phyloP scores from a whole-genome alignment of 2,888 invertebrate genomes.

The Drosophila setosimentum region DNA sequence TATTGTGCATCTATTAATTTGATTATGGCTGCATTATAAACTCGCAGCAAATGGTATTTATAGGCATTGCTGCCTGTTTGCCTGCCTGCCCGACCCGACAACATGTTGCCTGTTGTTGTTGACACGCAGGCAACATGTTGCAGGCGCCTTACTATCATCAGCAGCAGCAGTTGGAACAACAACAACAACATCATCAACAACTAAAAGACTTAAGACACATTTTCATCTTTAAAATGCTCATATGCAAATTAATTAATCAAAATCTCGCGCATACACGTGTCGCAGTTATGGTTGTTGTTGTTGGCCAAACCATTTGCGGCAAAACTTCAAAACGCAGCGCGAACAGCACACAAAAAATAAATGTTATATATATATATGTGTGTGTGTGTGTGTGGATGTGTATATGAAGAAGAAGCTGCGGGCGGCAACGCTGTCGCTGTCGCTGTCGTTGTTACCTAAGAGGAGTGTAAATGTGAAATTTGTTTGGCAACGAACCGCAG shows the following conservation, averaged over 20 bases:
- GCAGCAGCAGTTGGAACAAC: slow-evolving; percentile 19
- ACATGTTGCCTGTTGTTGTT: slow-evolving; percentile 39
- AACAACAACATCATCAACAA: slow-evolving; percentile 25
- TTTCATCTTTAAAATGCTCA: slow-evolving; percentile 60
- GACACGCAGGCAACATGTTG: slow-evolving; percentile 45
- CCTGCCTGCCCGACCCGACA: slow-evolving; percentile 12
- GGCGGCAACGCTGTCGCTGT: slow-evolving; percentile 43
- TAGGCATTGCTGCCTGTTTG: slow-evolving; percentile 28
- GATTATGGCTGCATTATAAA: slow-evolving; percentile 70
- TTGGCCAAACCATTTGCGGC: slow-evolving; percentile 71
- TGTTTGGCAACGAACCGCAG: slow-evolving; percentile 51
- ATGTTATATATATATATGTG: not conserved
- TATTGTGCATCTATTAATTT: slow-evolving; percentile 82
- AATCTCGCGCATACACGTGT: slow-evolving; percentile 69
- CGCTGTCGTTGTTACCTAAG: slow-evolving; percentile 25
- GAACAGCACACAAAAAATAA: slow-evolving; percentile 33
- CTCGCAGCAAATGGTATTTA: slow-evolving; percentile 56
- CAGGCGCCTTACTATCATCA: slow-evolving; percentile 38
- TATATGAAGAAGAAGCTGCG: slow-evolving; percentile 51
- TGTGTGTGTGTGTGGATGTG: not conserved
- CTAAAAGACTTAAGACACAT: slow-evolving; percentile 48
- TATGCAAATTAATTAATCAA: slow-evolving; percentile 82
- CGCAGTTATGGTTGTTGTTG: slow-evolving; percentile 29
- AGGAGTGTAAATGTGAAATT: slow-evolving; percentile 47
- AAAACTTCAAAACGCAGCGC: slow-evolving; percentile 71